Evolutionary conservation across 2,797 vertebrate genomes (phyloP).

Genomic region (Arremon brunneinucha): DNA sequence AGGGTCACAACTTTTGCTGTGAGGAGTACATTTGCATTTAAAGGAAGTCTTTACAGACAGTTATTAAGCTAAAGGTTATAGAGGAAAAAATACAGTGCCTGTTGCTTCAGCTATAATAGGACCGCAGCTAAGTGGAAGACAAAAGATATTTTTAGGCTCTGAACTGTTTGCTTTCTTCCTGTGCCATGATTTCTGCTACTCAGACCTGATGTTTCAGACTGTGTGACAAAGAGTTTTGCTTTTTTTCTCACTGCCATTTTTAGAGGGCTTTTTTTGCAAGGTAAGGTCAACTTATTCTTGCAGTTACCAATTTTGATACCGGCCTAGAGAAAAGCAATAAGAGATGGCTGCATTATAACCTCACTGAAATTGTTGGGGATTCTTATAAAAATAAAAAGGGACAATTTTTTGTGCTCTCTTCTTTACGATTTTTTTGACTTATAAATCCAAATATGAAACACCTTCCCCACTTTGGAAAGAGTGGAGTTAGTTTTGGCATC

Average conservation of each 20-base stretch:
- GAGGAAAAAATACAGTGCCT: neutral
- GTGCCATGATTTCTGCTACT: slow-evolving; percentile 26
- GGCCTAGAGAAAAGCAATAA: neutral
- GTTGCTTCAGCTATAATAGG: slow-evolving; percentile 29
- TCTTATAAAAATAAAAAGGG: neutral
- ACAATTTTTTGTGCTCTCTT: neutral
- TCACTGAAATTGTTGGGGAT: neutral
- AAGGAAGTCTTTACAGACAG: slow-evolving; percentile 16
- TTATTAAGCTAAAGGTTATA: slow-evolving; percentile 36
- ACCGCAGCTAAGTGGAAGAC: slow-evolving; percentile 29
- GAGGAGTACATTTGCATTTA: slow-evolving; percentile 36
- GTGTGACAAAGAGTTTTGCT: neutral
- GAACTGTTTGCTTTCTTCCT: slow-evolving; percentile 48
- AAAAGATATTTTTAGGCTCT: slow-evolving; percentile 55
- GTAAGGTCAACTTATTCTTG: neutral
- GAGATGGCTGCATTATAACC: neutral
- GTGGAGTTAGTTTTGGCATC: neutral
- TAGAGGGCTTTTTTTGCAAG: neutral
- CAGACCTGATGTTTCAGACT: slow-evolving; percentile 22
- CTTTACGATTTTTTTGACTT: neutral
- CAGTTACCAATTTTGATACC: neutral
- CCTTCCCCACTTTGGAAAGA: neutral
- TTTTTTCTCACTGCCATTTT: neutral
- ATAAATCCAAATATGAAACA: neutral
- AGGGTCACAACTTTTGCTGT: neutral